A percentile compares a stretch with the other conserved stretches of the same genome.
Evolutionary conservation across 2,113 vertebrate genomes (phyloP).

Genomic region (Nanorana parkeri): DNA sequence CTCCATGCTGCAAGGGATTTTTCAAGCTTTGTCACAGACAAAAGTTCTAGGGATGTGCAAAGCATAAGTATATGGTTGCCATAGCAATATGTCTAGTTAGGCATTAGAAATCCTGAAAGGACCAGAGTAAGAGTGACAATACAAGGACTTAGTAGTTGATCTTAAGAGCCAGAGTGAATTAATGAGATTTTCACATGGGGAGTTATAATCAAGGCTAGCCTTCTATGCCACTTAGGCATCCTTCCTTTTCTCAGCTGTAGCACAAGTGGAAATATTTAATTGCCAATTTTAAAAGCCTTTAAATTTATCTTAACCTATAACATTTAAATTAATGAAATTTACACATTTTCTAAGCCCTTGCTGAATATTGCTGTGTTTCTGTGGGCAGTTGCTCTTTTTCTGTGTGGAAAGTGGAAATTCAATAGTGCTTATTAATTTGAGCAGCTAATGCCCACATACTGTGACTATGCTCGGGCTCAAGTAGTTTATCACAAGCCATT

Average conservation of each 20-base stretch:
- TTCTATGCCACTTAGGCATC: conserved; percentile 73
- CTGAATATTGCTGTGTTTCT: conserved; percentile 65
- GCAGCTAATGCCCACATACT: conserved; percentile 81
- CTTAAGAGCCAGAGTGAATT: conserved; percentile 94
- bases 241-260: conserved; percentile 74
- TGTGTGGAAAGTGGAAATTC: conserved; percentile 70
- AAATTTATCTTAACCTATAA: conserved; percentile 78
- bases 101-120: conserved; percentile 87
- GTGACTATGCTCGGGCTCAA: conserved; percentile 78
- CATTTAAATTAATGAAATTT: conserved; percentile 74
- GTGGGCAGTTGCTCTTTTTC: conserved; percentile 71
- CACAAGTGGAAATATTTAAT: conserved; percentile 83
- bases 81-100: conserved; percentile 96
- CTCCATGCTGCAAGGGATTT: conserved; percentile 93
- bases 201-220: conserved; percentile 88
- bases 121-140: conserved; percentile 96
- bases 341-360: conserved; percentile 57
- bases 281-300: conserved; percentile 74
- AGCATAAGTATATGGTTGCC: conserved; percentile 92
- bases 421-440: conserved; percentile 76
- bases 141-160: conserved; percentile 93
- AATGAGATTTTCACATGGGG: conserved; percentile 97
- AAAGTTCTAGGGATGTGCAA: conserved; percentile 87
- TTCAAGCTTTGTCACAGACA: conserved; percentile 96
- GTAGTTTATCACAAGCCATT: conserved; percentile 73